Evolutionary conservation across 2,888 invertebrate genomes (phyloP), one percentile per base, ranked within the genome.

Genomic region (Drosophila mimetica): DNA sequence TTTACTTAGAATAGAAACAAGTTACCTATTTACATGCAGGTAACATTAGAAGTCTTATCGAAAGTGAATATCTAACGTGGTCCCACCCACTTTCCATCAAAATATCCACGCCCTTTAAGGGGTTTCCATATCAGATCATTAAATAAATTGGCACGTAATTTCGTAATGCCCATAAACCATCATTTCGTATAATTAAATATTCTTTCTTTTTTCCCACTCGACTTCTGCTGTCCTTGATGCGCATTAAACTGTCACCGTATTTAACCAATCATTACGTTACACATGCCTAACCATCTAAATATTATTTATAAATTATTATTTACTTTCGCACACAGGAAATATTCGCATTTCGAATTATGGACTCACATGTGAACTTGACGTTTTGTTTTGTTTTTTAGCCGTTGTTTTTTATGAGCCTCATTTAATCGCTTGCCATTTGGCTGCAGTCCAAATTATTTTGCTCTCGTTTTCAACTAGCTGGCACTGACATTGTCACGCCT

Each of bases 401-500:
- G 64, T 58, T 25, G 41, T 54, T 71, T 81, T 71, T 76, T 67
- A 65, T 67, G 59, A 34, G 39, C 52, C 54, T 59, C 58, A 44
- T 70, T 74, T 85, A 75, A 85, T 82, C 74, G 80, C 61, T 48
- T 44, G 75, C 86, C 60, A 76, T 73, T 82, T 84, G 83, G 83
- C 71, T 39, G 4, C 25, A 2, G 37, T 77, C 84, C 84, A 84
- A 79, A 79, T 86, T 78, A 77, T 78, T 84, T 76, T 73, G 78
- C 83, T 86, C 86, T 82, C 77, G 76, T 79, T 86, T 86, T 83
- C 75, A 70, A 66, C 70, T 58, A 67, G 52, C 59, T 84, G 81
- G 87, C 87, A 74, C 71, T 82, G 82, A 82, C 82, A 82, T 82
- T 82, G 82, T 78, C 87, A 81, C 84, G 72, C 71, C 54, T 60